Evolutionary conservation across 1,140 invertebrate species (phyloP).

Genomic region (Steinernema feltiae): DNA sequence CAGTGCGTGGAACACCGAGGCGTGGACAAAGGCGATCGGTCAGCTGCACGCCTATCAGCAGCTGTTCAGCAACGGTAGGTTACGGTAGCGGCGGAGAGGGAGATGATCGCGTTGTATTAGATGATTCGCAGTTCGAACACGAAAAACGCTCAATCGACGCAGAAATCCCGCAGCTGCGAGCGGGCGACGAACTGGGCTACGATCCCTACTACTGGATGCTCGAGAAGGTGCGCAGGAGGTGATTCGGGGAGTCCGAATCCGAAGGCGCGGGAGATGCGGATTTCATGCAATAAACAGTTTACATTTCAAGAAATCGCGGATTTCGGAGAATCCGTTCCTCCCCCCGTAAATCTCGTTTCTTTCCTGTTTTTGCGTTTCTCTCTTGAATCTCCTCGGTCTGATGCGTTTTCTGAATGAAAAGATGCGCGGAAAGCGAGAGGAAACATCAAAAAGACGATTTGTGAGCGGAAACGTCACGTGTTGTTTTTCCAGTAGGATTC

Average conservation of each 20-base stretch:
- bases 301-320: not conserved
- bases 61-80: slow-evolving; percentile 14
- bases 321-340: not conserved
- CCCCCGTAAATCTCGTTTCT: not conserved
- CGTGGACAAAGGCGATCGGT: slow-evolving; percentile 26
- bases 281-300: not conserved
- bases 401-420: too few species aligned
- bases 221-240: not conserved
- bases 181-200: not conserved
- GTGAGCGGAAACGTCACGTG: too few species aligned
- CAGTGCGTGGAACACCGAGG: slow-evolving; percentile 25
- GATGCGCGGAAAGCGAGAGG: too few species aligned
- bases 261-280: not conserved
- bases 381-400: too few species aligned
- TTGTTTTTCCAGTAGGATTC: too few species aligned
- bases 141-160: not conserved
- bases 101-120: not conserved
- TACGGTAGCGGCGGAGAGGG: not conserved
- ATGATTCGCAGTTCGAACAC: not conserved
- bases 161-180: not conserved
- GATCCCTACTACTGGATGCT: slow-evolving; percentile 13
- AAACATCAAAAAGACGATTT: too few species aligned
- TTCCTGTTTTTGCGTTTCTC: too few species aligned
- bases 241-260: too few species aligned
- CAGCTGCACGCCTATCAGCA: slow-evolving; percentile 34